These are phyloP conservation scores for Pseudomyrmex sp. DNA, from an alignment of 1,140 invertebrate species.

Conservation along the genomic window DNA sequence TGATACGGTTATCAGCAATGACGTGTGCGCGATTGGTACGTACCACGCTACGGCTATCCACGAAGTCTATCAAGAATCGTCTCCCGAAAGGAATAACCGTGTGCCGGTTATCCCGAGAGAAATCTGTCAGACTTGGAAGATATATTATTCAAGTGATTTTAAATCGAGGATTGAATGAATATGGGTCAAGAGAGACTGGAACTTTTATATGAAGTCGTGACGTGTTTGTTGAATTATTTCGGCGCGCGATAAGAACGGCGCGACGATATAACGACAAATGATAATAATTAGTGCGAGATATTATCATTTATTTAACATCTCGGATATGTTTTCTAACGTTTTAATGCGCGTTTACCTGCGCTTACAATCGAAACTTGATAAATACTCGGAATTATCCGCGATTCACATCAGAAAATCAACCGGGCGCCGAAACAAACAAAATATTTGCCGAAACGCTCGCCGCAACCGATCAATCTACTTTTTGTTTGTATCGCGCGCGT, in stretches of 20 bases:
- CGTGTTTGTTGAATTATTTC: conserved; percentile 10
- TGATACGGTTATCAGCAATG: conserved; percentile 50
- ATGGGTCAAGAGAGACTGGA: not conserved
- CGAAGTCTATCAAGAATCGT: conserved; percentile 11
- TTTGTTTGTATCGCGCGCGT: conserved; percentile 45
- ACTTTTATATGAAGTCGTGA: conserved; percentile 29
- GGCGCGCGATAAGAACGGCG: not conserved
- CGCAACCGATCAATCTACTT: conserved; percentile 25
- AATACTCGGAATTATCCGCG: not conserved
- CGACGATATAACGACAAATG: not conserved
- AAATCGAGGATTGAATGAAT: conserved; percentile 32
- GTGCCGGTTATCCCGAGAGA: conserved; percentile 6
- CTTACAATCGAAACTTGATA: not conserved
- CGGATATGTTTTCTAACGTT: not conserved
- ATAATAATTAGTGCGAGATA: not conserved
- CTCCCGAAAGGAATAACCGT: conserved; percentile 28
- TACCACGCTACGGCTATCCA: not conserved
- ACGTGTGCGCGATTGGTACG: conserved; percentile 9
- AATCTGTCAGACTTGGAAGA: conserved; percentile 44
- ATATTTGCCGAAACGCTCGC: not conserved
- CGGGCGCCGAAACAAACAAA: not conserved
- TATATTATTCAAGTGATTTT: conserved; percentile 44
- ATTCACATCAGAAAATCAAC: not conserved
- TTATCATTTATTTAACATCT: not conserved
- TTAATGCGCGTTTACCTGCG: too few species aligned